A percentile compares a stretch with the other conserved stretches of the same genome.
These are phyloP conservation scores for Drosophila nannoptera DNA, from an alignment of 1,140 invertebrate species.

Conservation along the genomic window DNA sequence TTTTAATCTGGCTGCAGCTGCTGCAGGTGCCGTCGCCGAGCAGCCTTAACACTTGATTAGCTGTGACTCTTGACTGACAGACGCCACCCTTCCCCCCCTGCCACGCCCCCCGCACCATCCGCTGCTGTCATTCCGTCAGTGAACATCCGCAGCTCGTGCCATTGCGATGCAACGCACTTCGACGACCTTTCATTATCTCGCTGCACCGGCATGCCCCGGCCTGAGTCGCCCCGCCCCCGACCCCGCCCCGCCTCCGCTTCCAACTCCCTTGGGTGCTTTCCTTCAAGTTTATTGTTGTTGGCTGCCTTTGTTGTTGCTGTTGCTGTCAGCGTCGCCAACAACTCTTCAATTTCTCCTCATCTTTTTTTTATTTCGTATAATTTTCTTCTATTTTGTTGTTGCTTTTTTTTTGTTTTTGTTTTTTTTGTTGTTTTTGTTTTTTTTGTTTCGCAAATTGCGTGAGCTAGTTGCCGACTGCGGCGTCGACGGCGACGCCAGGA, in stretches of 20 bases:
- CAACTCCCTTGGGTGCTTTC: constrained; percentile 22
- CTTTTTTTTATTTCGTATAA: constrained; percentile 2
- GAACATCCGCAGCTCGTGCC: constrained; percentile 39
- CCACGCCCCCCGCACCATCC: neutral
- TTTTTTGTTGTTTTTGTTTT: constrained; percentile 27
- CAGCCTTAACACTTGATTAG: constrained; percentile 60
- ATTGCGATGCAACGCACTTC: constrained; percentile 61
- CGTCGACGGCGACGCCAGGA: constrained; percentile 51
- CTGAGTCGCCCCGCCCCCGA: neutral
- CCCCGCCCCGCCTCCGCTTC: constrained; percentile 1
- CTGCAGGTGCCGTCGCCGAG: neutral
- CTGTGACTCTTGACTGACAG: constrained; percentile 21
- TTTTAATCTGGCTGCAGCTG: constrained; percentile 13
- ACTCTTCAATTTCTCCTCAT: constrained; percentile 37
- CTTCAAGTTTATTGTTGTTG: constrained; percentile 46
- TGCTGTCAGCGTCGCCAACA: constrained; percentile 39
- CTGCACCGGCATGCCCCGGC: too few species aligned
- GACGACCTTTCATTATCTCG: constrained; percentile 75
- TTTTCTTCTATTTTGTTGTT: constrained; percentile 39
- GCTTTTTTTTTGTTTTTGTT: constrained; percentile 36
- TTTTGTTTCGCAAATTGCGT: constrained; percentile 67
- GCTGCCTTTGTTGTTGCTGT: constrained; percentile 55
- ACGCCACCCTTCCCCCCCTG: neutral
- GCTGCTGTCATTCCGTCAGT: constrained; percentile 2
- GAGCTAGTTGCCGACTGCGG: constrained; percentile 52